These are phyloP conservation scores for Naja naja DNA, from an alignment of 2,113 vertebrate species.

Conservation along the genomic window DNA sequence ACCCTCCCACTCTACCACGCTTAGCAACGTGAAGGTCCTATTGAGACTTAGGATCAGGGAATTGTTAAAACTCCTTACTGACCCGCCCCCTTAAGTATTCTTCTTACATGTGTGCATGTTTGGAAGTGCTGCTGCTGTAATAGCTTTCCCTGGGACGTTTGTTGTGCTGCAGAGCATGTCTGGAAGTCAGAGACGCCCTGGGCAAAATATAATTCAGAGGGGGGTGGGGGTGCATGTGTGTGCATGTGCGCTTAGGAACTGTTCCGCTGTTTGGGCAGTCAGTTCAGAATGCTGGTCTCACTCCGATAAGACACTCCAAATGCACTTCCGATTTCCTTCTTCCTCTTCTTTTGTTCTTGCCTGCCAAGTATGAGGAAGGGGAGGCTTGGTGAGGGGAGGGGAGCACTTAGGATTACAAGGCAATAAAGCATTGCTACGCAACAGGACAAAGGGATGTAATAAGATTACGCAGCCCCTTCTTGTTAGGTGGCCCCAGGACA, in stretches of 20 bases:
- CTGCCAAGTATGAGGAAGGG: conserved; percentile 45
- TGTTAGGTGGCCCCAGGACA: background rate
- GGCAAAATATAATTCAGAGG: background rate
- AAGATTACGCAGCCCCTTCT: conserved; percentile 25
- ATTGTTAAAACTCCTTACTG: background rate
- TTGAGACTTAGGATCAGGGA: background rate
- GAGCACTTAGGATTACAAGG: conserved; percentile 62
- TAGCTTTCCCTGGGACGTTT: background rate
- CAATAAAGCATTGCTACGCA: conserved; percentile 65
- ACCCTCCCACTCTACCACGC: background rate
- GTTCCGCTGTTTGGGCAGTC: conserved; percentile 52
- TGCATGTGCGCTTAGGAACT: background rate
- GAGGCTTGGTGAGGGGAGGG: conserved; percentile 7
- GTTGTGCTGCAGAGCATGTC: background rate
- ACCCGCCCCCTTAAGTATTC: background rate
- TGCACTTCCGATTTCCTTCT: conserved; percentile 8
- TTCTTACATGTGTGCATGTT: background rate
- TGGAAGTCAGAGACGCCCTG: background rate
- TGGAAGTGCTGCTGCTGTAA: background rate
- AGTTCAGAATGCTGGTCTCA: conserved; percentile 53
- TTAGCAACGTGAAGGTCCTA: background rate
- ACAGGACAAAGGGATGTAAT: conserved; percentile 59
- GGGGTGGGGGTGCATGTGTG: background rate
- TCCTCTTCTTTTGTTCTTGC: conserved; percentile 37
- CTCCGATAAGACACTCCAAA: conserved; percentile 36